phyloP scores from a whole-genome alignment of 2,797 vertebrate species.

The Artibeus lituratus region DNA sequence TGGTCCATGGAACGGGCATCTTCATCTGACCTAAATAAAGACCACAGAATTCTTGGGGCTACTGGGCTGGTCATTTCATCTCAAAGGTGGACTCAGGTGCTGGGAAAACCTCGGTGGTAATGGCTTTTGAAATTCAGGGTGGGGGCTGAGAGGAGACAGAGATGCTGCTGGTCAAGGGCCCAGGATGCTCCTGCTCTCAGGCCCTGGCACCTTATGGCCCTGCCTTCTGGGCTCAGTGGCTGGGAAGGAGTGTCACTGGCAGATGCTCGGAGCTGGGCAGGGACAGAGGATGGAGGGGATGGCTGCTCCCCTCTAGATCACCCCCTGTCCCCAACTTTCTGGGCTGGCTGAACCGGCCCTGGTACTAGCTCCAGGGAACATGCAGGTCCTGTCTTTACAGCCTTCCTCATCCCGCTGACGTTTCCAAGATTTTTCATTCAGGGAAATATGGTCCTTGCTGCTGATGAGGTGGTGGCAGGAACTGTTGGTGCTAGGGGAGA shows the following conservation, averaged over 20 bases:
- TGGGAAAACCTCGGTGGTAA: not conserved
- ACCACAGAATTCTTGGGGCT: not conserved
- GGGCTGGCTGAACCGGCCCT: not conserved
- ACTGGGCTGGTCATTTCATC: not conserved
- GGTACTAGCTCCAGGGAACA: not conserved
- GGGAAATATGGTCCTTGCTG: constrained; percentile 34
- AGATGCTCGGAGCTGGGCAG: not conserved
- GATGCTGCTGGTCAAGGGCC: not conserved
- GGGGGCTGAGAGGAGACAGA: not conserved
- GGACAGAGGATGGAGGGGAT: not conserved
- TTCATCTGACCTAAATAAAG: not conserved
- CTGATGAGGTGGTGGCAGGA: not conserved
- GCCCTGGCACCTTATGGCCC: not conserved
- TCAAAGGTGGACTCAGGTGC: not conserved
- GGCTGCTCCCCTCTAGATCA: not conserved
- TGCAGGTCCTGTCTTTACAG: not conserved
- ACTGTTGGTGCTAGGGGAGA: not conserved
- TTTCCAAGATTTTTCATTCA: constrained; percentile 49
- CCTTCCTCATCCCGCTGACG: not conserved
- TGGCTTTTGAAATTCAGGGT: not conserved
- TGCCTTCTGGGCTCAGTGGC: not conserved
- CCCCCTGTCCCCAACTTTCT: not conserved
- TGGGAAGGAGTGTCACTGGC: not conserved
- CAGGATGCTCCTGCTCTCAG: not conserved
- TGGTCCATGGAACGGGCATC: not conserved